These are phyloP conservation scores for Ectropis grisescens DNA, from an alignment of 1,140 invertebrate species.

Conservation along the genomic window DNA sequence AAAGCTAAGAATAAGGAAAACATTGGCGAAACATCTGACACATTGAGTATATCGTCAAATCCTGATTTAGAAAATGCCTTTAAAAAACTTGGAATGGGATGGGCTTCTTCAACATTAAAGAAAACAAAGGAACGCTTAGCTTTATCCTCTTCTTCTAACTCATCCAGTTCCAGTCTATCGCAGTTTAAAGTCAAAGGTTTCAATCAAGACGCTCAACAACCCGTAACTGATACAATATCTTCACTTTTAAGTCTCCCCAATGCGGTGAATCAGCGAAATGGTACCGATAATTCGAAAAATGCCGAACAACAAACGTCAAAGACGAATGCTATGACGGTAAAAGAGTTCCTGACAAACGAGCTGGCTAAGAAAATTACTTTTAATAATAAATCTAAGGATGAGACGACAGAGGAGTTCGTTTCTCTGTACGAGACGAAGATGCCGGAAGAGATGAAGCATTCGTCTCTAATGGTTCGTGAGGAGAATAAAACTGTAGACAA, in stretches of 20 bases:
- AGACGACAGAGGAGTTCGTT: conserved; percentile 42
- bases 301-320: conserved; percentile 45
- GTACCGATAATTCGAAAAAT: conserved; percentile 26
- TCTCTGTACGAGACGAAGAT: conserved; percentile 56
- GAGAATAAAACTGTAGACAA: conserved; percentile 26
- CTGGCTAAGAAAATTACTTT: conserved; percentile 58
- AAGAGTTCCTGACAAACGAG: conserved; percentile 54
- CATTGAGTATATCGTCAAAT: conserved; percentile 55
- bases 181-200: conserved; percentile 43
- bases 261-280: conserved; percentile 10
- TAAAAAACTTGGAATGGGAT: conserved; percentile 73
- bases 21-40: conserved; percentile 51
- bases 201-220: conserved; percentile 29
- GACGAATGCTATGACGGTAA: conserved; percentile 51
- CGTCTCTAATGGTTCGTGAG: conserved; percentile 12
- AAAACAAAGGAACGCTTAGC: conserved; percentile 76
- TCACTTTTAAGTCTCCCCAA: conserved; percentile 23
- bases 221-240: conserved; percentile 30
- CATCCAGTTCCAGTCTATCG: conserved; percentile 57
- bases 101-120: conserved; percentile 76
- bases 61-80: conserved; percentile 72
- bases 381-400: conserved; percentile 35
- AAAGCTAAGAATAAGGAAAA: conserved; percentile 38
- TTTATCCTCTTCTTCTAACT: conserved; percentile 74
- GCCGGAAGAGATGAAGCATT: conserved; percentile 43